Evolutionary conservation across 2,797 vertebrate species (phyloP).

Genomic region (Erpetoichthys calabaricus): DNA sequence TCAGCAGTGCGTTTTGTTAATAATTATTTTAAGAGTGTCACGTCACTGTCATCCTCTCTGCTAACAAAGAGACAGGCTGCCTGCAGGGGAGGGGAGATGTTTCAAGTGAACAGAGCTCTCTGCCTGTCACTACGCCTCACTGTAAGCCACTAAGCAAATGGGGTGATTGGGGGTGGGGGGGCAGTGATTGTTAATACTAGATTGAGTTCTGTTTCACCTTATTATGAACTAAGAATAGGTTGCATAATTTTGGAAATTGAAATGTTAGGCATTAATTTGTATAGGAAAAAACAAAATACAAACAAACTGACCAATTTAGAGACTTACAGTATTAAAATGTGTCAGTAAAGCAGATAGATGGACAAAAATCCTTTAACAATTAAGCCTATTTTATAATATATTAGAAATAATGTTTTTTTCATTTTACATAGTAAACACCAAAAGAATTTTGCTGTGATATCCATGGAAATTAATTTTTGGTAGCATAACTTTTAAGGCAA

Average conservation of each 20-base stretch:
- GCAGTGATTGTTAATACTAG: background rate
- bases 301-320: too few relatives aligned
- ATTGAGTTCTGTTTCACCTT: background rate
- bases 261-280: slow-evolving; percentile 33
- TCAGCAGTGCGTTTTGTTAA: slow-evolving; percentile 98
- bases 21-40: slow-evolving; percentile 99
- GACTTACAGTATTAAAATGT: too few relatives aligned
- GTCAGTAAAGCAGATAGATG: too few relatives aligned
- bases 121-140: slow-evolving; percentile 57
- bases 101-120: slow-evolving; percentile 26
- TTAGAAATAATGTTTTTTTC: too few relatives aligned
- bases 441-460: too few relatives aligned
- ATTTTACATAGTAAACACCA: too few relatives aligned
- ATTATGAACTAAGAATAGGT: too few relatives aligned
- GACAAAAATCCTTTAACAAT: too few relatives aligned
- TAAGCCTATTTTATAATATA: too few relatives aligned
- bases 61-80: slow-evolving; percentile 73
- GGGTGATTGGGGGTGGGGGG: background rate
- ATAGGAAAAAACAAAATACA: too few relatives aligned
- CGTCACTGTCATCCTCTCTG: slow-evolving; percentile 92
- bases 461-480: too few relatives aligned
- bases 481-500: too few relatives aligned
- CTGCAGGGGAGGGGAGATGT: slow-evolving; percentile 44
- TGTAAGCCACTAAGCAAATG: slow-evolving; percentile 35
- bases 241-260: slow-evolving; percentile 30